Percentiles rank a stretch among this genome's conserved stretches.
Evolutionary conservation across 1,140 invertebrate species (phyloP).

Genomic region (Megalonaias nervosa): DNA sequence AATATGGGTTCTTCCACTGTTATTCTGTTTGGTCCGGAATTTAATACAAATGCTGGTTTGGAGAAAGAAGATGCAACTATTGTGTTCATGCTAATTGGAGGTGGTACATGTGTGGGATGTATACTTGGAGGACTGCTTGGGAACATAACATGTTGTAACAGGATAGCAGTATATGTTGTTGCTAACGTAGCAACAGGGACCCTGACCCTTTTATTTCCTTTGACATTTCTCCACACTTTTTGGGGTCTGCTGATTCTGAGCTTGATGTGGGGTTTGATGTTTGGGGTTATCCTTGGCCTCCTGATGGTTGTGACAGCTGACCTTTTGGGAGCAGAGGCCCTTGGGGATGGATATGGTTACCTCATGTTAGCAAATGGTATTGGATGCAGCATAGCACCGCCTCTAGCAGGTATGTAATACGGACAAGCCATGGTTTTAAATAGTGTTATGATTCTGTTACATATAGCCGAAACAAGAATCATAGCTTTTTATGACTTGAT

Average conservation of each 20-base stretch:
- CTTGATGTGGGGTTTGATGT: conserved; percentile 45
- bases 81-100: conserved; percentile 42
- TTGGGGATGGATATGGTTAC: conserved; percentile 59
- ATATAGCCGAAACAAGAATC: too few relatives aligned
- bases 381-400: conserved; percentile 59
- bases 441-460: too few relatives aligned
- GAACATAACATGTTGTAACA: conserved; percentile 46
- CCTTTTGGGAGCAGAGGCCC: conserved; percentile 49
- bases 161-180: conserved; percentile 47
- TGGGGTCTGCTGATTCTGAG: conserved; percentile 22
- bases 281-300: conserved; percentile 60
- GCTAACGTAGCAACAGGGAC: conserved; percentile 52
- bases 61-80: conserved; percentile 42
- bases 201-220: conserved; percentile 36
- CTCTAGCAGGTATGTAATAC: conserved; percentile 55
- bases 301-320: conserved; percentile 58
- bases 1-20: conserved; percentile 52
- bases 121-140: conserved; percentile 53
- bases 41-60: conserved; percentile 40
- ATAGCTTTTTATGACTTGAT: too few relatives aligned
- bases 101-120: conserved; percentile 53
- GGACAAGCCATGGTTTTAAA: too few relatives aligned
- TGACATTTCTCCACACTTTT: conserved; percentile 29
- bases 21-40: conserved; percentile 53
- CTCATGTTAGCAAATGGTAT: conserved; percentile 64